Evolutionary conservation across 2,888 invertebrate genomes (phyloP), one percentile per base, ranked within the genome.

Genomic region (Cheilosia soror): DNA sequence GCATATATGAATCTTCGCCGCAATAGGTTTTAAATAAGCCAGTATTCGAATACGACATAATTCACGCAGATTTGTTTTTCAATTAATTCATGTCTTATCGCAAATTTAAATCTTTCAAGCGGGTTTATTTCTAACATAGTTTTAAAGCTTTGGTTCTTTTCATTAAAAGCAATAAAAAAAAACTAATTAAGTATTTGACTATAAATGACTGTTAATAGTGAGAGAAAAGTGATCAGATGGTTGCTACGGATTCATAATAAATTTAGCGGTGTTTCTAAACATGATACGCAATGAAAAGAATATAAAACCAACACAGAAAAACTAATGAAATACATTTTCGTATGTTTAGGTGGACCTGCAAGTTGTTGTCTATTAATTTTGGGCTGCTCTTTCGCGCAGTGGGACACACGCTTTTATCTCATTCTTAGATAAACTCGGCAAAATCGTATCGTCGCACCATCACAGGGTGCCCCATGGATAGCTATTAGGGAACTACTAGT

Each of bases 131-230:
- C 5, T 25, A 27, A 7, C 7, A 11, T 49, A 53, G 42, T 42
- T 40, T 40, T 40, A 55, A 55, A 55, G 42, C 42, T 68, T 51
- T 55, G n/a, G 2, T 20, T 11, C 33, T 62, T 44, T 55, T 27
- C 20, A 42, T 68, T 31, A 37, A 51, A 29, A 47, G 55, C 29
- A 15, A 15, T 13, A 37, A 6, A 6, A 1, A 71, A 55, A 37
- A 78, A 40, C 58, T 47, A 57, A 71, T 71, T 71, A 66, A 77
- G 25, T 58, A 71, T 65, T 29, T 33, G 71, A 82, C 65, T 77
- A 65, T 76, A 60, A 77, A 82, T 82, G 25, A 51, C 11, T 44
- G 65, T 58, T 65, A 76, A 82, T 82, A 58, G 65, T 65, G 71
- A 47, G 60, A 77, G 29, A 73, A 72, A 62, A 37, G 7, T 44